Percentiles rank a stretch among this genome's conserved stretches.
These are phyloP conservation scores for Hydractinia symbiolongicarpus DNA, from an alignment of 30 jellyfish, hydroid and myxozoan species.

Conservation along the genomic window DNA sequence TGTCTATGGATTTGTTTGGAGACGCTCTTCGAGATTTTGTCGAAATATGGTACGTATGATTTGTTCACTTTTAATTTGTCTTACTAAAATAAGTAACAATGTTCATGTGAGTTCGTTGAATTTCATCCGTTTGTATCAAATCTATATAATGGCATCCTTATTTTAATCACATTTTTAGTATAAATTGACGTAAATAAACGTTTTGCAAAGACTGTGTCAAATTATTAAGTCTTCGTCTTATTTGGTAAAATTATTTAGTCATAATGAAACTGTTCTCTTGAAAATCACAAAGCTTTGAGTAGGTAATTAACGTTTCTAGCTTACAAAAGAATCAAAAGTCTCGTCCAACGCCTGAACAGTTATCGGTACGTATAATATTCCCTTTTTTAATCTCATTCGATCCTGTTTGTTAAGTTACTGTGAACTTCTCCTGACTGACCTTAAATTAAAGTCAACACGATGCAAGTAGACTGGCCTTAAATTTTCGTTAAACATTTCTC, in stretches of 20 bases:
- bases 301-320: conserved; percentile 23
- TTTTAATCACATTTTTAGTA: too few relatives aligned
- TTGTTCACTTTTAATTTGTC: background rate
- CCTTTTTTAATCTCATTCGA: background rate
- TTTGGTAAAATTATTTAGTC: background rate
- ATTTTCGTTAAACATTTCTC: too few relatives aligned
- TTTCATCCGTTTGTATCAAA: background rate
- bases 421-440: too few relatives aligned
- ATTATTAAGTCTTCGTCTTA: background rate
- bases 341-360: conserved; percentile 80
- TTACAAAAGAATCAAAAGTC: conserved; percentile 52
- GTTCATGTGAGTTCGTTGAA: background rate
- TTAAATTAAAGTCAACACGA: too few relatives aligned
- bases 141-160: too few relatives aligned
- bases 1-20: conserved; percentile 53
- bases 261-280: background rate
- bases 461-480: too few relatives aligned
- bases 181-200: too few relatives aligned
- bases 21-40: conserved; percentile 64
- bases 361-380: conserved; percentile 41
- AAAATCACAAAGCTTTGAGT: background rate
- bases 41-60: conserved; percentile 56
- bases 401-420: too few relatives aligned
- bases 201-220: background rate
- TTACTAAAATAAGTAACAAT: too few relatives aligned